A percentile compares a stretch with the other conserved stretches of the same genome.
phyloP scores from a whole-genome alignment of 2,113 vertebrate genomes.

The Cololabis saira region DNA sequence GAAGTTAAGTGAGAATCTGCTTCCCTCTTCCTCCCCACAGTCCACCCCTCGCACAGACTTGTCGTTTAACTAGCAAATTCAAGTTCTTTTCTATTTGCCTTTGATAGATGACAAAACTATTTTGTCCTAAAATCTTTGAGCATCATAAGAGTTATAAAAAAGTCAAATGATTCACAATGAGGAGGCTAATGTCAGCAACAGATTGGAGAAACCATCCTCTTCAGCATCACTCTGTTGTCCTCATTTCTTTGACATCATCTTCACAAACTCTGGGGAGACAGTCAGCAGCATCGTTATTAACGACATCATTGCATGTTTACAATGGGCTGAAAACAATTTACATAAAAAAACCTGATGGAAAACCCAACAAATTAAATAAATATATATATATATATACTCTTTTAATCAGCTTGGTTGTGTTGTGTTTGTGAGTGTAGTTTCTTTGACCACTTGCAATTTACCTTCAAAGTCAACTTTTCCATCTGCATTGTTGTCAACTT shows the following conservation, averaged over 20 bases:
- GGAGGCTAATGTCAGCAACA: neutral
- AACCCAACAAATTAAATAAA: too few species aligned
- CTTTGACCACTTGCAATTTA: slow-evolving; percentile 59
- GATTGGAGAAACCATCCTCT: slow-evolving; percentile 2
- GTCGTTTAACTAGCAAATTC: too few species aligned
- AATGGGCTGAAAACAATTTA: too few species aligned
- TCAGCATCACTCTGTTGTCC: neutral
- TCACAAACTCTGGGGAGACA: slow-evolving; percentile 79
- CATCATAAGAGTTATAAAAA: neutral
- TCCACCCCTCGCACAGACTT: too few species aligned
- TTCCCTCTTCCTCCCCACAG: too few species aligned
- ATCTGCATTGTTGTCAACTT: slow-evolving; percentile 86
- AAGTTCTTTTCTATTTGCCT: too few species aligned
- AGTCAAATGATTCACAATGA: neutral
- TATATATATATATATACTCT: too few species aligned
- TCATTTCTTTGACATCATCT: slow-evolving; percentile 81
- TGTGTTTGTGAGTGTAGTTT: neutral
- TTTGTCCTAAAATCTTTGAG: too few species aligned
- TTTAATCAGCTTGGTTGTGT: neutral
- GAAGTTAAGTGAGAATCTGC: too few species aligned
- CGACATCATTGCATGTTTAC: too few species aligned
- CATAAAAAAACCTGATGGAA: too few species aligned
- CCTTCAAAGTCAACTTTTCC: slow-evolving; percentile 91
- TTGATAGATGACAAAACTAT: too few species aligned
- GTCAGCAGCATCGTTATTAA: neutral